Conservation (phyloP, 2,797 vertebrate species). For the Halcyon smyrnensis region DNA sequence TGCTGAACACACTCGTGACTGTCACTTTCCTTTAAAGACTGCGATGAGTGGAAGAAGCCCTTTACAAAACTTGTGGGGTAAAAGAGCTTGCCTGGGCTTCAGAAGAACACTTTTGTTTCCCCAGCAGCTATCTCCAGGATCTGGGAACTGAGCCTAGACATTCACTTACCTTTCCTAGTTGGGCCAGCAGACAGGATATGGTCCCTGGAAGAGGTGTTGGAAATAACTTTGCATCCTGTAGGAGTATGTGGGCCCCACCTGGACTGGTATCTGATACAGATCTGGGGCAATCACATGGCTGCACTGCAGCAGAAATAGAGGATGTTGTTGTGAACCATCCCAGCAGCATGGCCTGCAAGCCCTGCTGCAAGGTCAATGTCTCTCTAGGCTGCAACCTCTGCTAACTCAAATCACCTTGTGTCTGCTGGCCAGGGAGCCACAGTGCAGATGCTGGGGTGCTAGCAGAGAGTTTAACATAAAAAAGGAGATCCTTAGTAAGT, state of each 20-base stretch:
- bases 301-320: fast-evolving
- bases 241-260: neutral
- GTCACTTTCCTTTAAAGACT: neutral
- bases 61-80: fast-evolving
- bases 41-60: neutral
- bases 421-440: neutral
- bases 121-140: neutral
- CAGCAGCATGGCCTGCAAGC: fast-evolving
- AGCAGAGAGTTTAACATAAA: neutral
- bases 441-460: fast-evolving
- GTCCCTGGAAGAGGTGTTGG: neutral
- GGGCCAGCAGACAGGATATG: neutral
- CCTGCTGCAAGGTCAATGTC: fast-evolving
- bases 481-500: neutral
- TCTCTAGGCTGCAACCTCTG: neutral
- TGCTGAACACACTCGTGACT: fast-evolving
- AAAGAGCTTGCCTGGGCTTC: fast-evolving
- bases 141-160: neutral
- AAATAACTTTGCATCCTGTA: neutral
- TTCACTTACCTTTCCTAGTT: neutral
- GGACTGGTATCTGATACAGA: neutral
- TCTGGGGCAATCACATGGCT: neutral
- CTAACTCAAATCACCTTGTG: neutral
- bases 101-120: neutral
- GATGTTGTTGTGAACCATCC: neutral